phyloP scores from a whole-genome alignment of 2,888 invertebrate species.

The Abrostola tripartita region DNA sequence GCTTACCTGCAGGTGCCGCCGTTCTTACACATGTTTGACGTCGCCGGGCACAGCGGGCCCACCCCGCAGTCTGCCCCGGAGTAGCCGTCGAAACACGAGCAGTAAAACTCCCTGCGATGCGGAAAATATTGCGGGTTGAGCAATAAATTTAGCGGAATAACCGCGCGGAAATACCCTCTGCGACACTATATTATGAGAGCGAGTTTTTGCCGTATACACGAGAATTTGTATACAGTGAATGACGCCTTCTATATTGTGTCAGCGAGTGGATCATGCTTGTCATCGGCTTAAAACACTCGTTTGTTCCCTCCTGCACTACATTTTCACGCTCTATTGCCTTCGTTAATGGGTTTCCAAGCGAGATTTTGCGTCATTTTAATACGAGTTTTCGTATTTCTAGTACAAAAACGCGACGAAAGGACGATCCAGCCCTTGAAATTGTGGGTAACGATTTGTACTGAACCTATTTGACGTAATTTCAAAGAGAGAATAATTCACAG shows the following conservation, averaged over 20 bases:
- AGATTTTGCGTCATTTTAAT: constrained; percentile 38
- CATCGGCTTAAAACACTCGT: constrained; percentile 45
- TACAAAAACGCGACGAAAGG: constrained; percentile 1
- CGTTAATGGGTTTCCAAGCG: constrained; percentile 59
- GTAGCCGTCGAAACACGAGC: constrained; percentile 94
- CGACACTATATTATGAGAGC: constrained; percentile 35
- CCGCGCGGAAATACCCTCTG: constrained; percentile 28
- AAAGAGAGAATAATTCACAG: background rate
- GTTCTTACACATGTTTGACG: constrained; percentile 91
- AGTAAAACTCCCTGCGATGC: constrained; percentile 91
- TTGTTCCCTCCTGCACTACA: constrained; percentile 63
- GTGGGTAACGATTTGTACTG: constrained; percentile 4
- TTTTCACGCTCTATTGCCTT: constrained; percentile 66
- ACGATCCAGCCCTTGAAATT: constrained; percentile 2
- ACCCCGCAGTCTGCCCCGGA: constrained; percentile 93
- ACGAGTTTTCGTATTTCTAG: constrained; percentile 43
- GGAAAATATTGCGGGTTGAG: constrained; percentile 18
- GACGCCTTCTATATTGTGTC: constrained; percentile 53
- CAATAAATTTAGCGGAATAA: constrained; percentile 50
- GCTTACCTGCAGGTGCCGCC: constrained; percentile 95
- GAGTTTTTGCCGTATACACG: background rate
- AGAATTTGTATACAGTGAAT: constrained; percentile 59
- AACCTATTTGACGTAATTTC: constrained; percentile 6
- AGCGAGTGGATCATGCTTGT: constrained; percentile 52
- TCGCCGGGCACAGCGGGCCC: constrained; percentile 92